Evolutionary conservation across 2,113 vertebrate species (phyloP), one percentile per base, ranked within the genome.

Genomic region (Anguilla rostrata): DNA sequence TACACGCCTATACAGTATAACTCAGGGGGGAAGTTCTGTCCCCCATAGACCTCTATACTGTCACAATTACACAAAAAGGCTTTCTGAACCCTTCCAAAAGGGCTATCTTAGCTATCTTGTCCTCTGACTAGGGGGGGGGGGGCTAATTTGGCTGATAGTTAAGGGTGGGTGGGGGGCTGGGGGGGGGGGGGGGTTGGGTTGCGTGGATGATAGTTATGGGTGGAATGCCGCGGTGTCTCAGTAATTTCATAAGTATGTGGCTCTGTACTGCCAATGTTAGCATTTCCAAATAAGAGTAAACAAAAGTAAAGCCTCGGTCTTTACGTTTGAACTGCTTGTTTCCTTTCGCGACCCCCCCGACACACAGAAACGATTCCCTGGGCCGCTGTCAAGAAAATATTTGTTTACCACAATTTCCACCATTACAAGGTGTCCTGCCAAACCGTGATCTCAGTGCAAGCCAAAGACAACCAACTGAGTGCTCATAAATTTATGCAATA

Each of bases 341-440:
- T 75, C 71, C 26, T 75, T 75, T 75, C 12, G 71, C 12, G 71
- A 75, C 41, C 63, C 26, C 40, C n/a, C 57, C 39, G 41, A 84
- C 60, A 26, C 60, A 66, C 84, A 78, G n/a, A 39, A 43, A n/a
- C 12, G n/a, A 43, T 84, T 46, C 7, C 83, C 66, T 22, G 84
- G 84, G 39, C 91, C 88, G 26, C 20, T 60, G 89, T 89, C 88
- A 90, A 86, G 86, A 92, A 91, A 89, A 91, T 86, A 88, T 89
- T 87, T 90, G 88, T 92, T 92, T 91, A 91, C 86, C 46, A 81
- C 82, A 60, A 92, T 89, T 88, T 53, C 88, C 90, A 90, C 87
- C 90, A 91, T 94, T 92, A 92, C 92, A 92, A 91, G 90, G 89
- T 94, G 93, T 94, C 90, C 93, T 92, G 91, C 93, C 93, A 94